A percentile compares a stretch with the other conserved stretches of the same genome.
phyloP scores from a whole-genome alignment of 2,797 vertebrate genomes.

The Okamejei kenojei region DNA sequence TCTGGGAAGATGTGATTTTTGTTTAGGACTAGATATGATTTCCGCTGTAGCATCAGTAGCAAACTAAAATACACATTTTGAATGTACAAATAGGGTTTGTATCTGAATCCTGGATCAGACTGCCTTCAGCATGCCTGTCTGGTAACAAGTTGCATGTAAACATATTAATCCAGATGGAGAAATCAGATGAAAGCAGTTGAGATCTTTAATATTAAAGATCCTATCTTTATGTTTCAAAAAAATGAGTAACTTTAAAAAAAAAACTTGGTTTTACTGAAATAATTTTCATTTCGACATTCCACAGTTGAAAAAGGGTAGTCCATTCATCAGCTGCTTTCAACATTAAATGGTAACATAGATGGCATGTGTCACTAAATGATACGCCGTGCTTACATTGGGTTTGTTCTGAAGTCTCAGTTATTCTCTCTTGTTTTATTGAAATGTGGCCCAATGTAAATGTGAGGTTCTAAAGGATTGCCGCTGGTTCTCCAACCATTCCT shows the following conservation, averaged over 20 bases:
- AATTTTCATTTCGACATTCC: not conserved
- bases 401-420: not conserved
- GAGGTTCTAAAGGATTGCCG: constrained; percentile 3
- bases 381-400: not conserved
- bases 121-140: constrained; percentile 5
- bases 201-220: not conserved
- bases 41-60: not conserved
- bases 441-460: constrained; percentile 5
- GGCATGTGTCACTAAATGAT: constrained; percentile 30
- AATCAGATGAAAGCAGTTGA: constrained; percentile 36
- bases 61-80: not conserved
- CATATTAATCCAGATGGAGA: constrained; percentile 12
- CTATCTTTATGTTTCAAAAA: not conserved
- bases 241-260: not conserved
- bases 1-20: not conserved
- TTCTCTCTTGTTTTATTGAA: not conserved
- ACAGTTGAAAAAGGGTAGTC: not conserved
- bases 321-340: constrained; percentile 31
- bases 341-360: not conserved
- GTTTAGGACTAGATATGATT: not conserved
- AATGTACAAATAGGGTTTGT: not conserved
- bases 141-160: constrained; percentile 9
- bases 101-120: constrained; percentile 38
- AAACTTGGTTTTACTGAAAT: not conserved
- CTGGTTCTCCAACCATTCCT: not conserved